phyloP scores from a whole-genome alignment of 2,113 vertebrate species.

The Heterochromis multidens region DNA sequence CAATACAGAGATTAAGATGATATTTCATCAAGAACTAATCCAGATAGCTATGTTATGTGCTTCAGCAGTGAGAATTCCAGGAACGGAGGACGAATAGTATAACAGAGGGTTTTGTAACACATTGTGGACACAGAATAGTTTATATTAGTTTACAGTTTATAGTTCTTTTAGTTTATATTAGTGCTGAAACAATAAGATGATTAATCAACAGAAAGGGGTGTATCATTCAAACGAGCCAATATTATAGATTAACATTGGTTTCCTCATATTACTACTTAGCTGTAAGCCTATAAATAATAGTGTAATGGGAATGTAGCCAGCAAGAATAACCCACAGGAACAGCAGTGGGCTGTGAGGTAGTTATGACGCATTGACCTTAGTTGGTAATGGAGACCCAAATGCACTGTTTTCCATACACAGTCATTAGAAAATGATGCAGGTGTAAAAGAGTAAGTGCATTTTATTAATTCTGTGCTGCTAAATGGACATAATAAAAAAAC shows the following conservation, averaged over 20 bases:
- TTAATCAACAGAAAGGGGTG: background rate
- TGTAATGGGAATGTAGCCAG: background rate
- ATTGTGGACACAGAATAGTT: background rate
- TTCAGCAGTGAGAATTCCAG: conserved; percentile 23
- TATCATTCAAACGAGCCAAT: background rate
- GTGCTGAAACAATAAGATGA: background rate
- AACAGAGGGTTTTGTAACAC: background rate
- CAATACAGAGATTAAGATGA: conserved; percentile 49
- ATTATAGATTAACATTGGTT: background rate
- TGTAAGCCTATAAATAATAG: background rate
- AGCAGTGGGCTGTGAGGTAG: background rate
- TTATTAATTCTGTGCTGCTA: background rate
- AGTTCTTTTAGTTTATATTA: background rate
- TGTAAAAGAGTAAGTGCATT: background rate
- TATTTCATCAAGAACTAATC: conserved; percentile 56
- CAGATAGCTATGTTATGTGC: background rate
- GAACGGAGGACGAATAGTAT: conserved; percentile 1
- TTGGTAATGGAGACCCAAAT: background rate
- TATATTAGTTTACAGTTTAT: background rate
- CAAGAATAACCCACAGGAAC: background rate
- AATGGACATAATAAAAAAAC: background rate
- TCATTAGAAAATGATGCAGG: background rate
- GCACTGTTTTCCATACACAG: background rate
- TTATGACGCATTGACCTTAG: background rate
- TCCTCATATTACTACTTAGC: background rate